Percentiles rank a stretch among this genome's conserved stretches.
These are phyloP conservation scores for Andrena cerasifolii DNA, from an alignment of 1,140 invertebrate species.

Conservation along the genomic window DNA sequence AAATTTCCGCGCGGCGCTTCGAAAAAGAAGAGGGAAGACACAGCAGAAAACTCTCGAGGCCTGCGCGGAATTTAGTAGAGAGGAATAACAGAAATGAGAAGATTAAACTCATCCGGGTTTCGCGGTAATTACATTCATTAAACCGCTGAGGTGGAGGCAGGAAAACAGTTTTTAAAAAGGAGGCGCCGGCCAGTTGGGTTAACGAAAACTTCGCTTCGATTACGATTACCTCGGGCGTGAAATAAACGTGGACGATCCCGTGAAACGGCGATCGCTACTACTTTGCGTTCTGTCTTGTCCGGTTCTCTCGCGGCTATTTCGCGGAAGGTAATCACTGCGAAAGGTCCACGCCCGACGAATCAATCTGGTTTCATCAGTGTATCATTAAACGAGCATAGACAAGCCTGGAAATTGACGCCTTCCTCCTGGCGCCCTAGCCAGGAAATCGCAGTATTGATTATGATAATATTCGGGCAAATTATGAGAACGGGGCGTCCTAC, in stretches of 20 bases:
- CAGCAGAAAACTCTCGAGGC: neutral
- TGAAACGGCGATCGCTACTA: neutral
- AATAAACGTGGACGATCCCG: neutral
- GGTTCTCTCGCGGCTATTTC: neutral
- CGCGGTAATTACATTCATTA: constrained; percentile 27
- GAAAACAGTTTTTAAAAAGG: constrained; percentile 28
- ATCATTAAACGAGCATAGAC: neutral
- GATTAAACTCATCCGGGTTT: constrained; percentile 32
- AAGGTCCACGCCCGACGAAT: neutral
- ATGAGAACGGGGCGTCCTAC: neutral
- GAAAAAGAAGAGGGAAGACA: neutral
- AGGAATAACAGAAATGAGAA: constrained; percentile 30
- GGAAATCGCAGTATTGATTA: neutral
- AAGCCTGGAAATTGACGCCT: neutral
- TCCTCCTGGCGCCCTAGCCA: too few relatives aligned
- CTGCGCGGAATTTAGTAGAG: constrained; percentile 12
- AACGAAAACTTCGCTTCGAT: neutral
- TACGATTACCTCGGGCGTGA: neutral
- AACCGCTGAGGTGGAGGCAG: neutral
- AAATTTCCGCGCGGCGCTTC: neutral
- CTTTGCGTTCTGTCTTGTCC: neutral
- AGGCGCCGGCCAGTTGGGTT: too few relatives aligned
- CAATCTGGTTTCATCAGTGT: constrained; percentile 1
- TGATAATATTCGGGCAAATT: constrained; percentile 12
- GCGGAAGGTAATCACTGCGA: neutral